A percentile compares a stretch with the other conserved stretches of the same genome.
Conservation (phyloP, 2,888 invertebrate genomes). For the Drosophila barbarae region DNA sequence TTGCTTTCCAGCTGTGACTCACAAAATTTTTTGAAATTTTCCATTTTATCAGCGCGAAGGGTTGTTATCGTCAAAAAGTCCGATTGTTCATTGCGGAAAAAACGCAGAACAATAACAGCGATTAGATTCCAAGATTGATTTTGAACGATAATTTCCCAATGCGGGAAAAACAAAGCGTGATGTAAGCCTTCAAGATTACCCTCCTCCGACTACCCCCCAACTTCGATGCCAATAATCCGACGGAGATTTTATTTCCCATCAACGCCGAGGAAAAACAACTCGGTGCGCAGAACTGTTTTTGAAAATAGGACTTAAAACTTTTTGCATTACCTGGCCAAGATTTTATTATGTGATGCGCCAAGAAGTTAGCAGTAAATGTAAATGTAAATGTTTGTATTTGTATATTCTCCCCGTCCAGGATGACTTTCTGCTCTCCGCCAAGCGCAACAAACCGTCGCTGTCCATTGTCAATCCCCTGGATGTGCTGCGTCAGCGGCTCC, state of each 20-base stretch:
- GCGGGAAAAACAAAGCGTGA: conserved; percentile 26
- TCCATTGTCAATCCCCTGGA: conserved; percentile 94
- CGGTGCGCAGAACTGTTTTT: conserved; percentile 14
- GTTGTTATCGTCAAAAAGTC: conserved; percentile 19
- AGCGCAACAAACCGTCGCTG: conserved; percentile 86
- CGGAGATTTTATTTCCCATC: conserved; percentile 18
- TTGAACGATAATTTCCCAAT: conserved; percentile 6
- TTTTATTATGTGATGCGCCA: conserved; percentile 32
- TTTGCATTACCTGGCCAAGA: conserved; percentile 43
- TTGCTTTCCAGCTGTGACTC: conserved; percentile 15
- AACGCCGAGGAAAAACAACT: conserved; percentile 8
- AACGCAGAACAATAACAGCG: conserved; percentile 7
- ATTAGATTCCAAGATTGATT: conserved; percentile 23
- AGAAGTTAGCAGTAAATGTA: conserved; percentile 40
- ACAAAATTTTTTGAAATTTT: conserved; percentile 16
- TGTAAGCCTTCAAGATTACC: conserved; percentile 8
- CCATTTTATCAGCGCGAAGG: conserved; percentile 25
- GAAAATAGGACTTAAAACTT: conserved; percentile 45
- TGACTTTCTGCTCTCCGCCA: conserved; percentile 80
- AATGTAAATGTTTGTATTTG: conserved; percentile 27
- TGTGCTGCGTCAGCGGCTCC: conserved; percentile 89
- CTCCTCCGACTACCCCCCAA: neutral
- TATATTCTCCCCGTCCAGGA: conserved; percentile 61
- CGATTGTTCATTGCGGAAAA: conserved; percentile 26
- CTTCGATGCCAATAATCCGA: conserved; percentile 5